Evolutionary conservation across 2,113 vertebrate species (phyloP), one percentile per base, ranked within the genome.

Genomic region (Gambusia affinis): DNA sequence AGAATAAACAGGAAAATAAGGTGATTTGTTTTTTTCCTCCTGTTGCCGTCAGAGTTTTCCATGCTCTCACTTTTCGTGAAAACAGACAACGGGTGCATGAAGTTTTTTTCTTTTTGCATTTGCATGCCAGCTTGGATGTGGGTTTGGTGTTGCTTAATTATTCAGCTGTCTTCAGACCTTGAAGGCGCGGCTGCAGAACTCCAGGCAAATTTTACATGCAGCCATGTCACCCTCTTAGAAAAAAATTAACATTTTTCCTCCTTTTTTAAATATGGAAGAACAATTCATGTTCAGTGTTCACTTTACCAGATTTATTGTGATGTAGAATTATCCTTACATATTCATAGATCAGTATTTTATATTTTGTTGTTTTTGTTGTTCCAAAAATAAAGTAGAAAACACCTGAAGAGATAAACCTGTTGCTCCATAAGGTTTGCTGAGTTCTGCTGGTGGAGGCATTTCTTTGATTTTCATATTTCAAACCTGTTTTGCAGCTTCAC

Each of bases 1-100:
- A 64, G 89, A 29, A 60, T 83, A 78, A 81, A 86, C 94, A 99
- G 98, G 98, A 99, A 85, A 94, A 97, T 83, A 95, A 99, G 98
- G 98, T 99, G 97, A 98, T 57, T 57, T 57, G 19, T 24, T 57
- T 57, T 57, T 57, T n/a, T 57, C 24, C 51, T 57, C 24, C 51
- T 31, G 15, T 31, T 92, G 79, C 44, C 3, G 64, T 78, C 68
- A 1, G 72, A 79, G 47, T 86, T 91, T 85, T 94, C 84, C 87
- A 64, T 92, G 65, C 87, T 91, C 80, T 76, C 92, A 87, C 92
- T 90, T 96, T 89, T 87, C 75, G 91, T 93, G 88, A 68, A 76
- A 83, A 76, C 79, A 82, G 83, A 65, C 84, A 82, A 63, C 57
- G 62, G 54, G 64, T 15, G 81, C 80, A 78, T 69, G 75, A 70